Evolutionary conservation across 2,797 vertebrate species (phyloP), one percentile per base, ranked within the genome.

Genomic region (Catharus ustulatus): DNA sequence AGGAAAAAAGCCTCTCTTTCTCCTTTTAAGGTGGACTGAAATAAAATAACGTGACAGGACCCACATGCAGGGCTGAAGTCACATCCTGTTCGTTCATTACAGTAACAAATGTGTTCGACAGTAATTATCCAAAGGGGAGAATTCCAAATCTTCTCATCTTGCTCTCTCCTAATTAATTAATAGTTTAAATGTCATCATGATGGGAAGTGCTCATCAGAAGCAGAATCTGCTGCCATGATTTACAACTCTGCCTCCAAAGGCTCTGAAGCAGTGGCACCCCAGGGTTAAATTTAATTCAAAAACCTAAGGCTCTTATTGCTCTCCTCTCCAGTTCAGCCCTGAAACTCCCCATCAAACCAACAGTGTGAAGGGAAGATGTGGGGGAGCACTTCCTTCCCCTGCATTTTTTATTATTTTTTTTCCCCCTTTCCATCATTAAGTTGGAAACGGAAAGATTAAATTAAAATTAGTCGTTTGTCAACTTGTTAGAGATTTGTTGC

Each of bases 181-280:
- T 98, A 98, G 98, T 98, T 98, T 98, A 98, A 98, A 98, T 98
- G 98, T 98, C 98, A 98, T 98, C 97, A 96, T 98, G 98, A 97
- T 97, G 97, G 98, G 97, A 98, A 96, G 95, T 96, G 97, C 97
- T 98, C 98, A 97, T 98, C 98, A 98, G 96, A 97, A 97, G 97
- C 96, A 94, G 96, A 97, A 97, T 97, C 97, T 94, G 96, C 95
- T 96, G 94, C 95, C 83, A 96, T 98, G 98, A 98, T 98, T 98
- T 98, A 98, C 96, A 97, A 95, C 94, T 97, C 94, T 95, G 95
- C 95, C 91, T 95, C 95, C 95, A 91, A 85, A 95, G 57, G 84
- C 96, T 96, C 80, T 71, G 95, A 96, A 98, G 91, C 97, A 94
- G 96, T 91, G 97, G 97, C 97, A 98, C 98, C 98, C 98, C 91